Evolutionary conservation across 2,113 vertebrate species (phyloP), one percentile per base, ranked within the genome.

Genomic region (Loxodonta africana): DNA sequence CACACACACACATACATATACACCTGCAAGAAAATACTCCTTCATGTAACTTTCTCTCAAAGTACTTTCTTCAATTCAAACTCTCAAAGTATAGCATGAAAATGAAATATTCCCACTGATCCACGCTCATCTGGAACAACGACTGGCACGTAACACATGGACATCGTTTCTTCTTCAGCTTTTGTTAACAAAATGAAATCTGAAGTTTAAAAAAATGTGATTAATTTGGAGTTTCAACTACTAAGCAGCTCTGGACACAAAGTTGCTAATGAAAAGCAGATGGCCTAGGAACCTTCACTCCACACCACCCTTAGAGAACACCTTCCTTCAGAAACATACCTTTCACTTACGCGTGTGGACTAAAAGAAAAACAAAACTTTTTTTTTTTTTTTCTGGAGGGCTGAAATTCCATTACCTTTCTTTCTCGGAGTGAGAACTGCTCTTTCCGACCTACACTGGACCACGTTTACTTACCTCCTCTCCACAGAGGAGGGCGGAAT

Each of bases 151-250:
- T 86, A 98, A 97, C 84, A 96, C 0, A 1, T 41, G 44, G 37
- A 83, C 74, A 94, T 65, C 84, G 87, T 88, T 89, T 91, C 83
- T 86, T 81, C 4, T 20, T n/a, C 74, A 94, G 69, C 65, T 63
- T 94, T 94, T 88, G 97, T 67, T 96, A 97, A 97, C 14, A 98
- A 93, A 97, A 97, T 96, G 53, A 95, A 98, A 97, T 71, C 87
- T 21, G 90, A 97, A 95, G 65, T 71, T 87, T 97, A 92, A 93
- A 97, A 91, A 94, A 81, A 96, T 92, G 90, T 80, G 46, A 96
- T 94, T 96, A 97, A 97, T 98, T 98, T 96, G 96, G 82, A 96
- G 76, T 78, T 95, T 97, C 57, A 73, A 51, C 88, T 95, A 41
- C 48, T 92, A 95, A 83, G 85, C 37, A 95, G 25, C 62, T 97